Evolutionary conservation across 2,797 vertebrate species (phyloP).

Genomic region (Mus minutoides): DNA sequence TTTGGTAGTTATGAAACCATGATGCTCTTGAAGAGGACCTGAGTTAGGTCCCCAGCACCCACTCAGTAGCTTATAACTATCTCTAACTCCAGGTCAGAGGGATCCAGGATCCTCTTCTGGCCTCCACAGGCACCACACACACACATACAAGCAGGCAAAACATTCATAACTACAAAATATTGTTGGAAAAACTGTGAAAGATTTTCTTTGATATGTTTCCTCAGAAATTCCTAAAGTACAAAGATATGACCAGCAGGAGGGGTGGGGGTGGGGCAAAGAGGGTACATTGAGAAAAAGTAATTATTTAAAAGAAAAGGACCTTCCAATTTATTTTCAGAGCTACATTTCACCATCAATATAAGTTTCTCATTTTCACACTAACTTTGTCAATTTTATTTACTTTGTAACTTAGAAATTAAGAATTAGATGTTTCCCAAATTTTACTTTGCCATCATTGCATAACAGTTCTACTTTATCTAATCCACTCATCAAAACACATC

Average conservation of each 20-base stretch:
- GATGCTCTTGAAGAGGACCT: not conserved
- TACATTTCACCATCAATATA: not conserved
- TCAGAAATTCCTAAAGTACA: slow-evolving; percentile 49
- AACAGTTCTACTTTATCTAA: not conserved
- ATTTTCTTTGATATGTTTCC: slow-evolving; percentile 42
- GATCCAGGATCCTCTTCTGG: not conserved
- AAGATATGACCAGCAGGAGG: not conserved
- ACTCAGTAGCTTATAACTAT: not conserved
- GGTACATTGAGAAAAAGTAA: slow-evolving; percentile 10
- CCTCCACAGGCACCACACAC: not conserved
- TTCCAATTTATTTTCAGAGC: slow-evolving; percentile 1
- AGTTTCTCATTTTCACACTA: not conserved
- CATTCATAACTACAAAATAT: not conserved
- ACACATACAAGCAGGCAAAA: not conserved
- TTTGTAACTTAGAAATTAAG: slow-evolving; percentile 21
- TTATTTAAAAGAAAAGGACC: not conserved
- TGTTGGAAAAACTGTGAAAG: not conserved
- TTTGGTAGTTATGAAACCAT: not conserved
- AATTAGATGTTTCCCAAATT: not conserved
- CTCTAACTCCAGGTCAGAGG: too few relatives aligned
- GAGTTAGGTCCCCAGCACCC: not conserved
- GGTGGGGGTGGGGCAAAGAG: not conserved
- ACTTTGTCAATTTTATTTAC: not conserved
- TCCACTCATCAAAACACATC: not conserved
- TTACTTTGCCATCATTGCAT: not conserved